Percentiles rank a stretch among this genome's conserved stretches.
phyloP scores from a whole-genome alignment of 1,140 invertebrate genomes.

The Drosophila equinoxialis region DNA sequence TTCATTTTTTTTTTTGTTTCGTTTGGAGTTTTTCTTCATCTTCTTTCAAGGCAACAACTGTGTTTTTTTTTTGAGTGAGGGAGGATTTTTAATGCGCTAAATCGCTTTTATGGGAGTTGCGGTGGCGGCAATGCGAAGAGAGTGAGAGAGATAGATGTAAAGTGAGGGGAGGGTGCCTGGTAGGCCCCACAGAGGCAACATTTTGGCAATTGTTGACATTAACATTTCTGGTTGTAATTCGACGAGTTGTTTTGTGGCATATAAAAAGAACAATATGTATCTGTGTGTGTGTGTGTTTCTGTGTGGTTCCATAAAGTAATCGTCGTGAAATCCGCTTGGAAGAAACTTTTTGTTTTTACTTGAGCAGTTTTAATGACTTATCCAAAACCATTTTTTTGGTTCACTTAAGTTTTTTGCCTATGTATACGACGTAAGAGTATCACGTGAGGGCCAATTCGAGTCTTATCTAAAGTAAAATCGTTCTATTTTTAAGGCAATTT shows the following conservation, averaged over 20 bases:
- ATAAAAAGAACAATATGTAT: constrained; percentile 41
- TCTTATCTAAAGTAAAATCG: no score
- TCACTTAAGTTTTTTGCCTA: background rate
- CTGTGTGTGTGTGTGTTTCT: constrained; percentile 3
- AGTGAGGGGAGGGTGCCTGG: constrained; percentile 17
- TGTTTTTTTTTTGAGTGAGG: background rate
- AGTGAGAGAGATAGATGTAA: background rate
- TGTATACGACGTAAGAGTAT: background rate
- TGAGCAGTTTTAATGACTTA: constrained; percentile 6
- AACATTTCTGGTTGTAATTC: constrained; percentile 62
- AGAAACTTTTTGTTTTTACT: constrained; percentile 3
- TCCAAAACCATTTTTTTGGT: background rate
- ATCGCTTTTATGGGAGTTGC: constrained; percentile 71
- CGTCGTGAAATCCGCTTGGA: background rate
- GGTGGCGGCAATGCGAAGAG: constrained; percentile 34
- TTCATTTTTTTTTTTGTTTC: constrained; percentile 38
- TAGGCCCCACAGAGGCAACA: constrained; percentile 26
- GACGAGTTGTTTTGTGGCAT: constrained; percentile 37
- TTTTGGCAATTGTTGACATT: constrained; percentile 68
- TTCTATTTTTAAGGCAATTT: no score
- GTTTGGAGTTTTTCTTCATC: constrained; percentile 27
- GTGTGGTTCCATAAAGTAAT: background rate
- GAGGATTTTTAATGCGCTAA: constrained; percentile 51
- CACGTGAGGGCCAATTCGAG: no score
- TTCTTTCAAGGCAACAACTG: constrained; percentile 22